A percentile compares a stretch with the other conserved stretches of the same genome.
Conservation (phyloP, 2,113 vertebrate genomes). For the Stigmatopora nigra region DNA sequence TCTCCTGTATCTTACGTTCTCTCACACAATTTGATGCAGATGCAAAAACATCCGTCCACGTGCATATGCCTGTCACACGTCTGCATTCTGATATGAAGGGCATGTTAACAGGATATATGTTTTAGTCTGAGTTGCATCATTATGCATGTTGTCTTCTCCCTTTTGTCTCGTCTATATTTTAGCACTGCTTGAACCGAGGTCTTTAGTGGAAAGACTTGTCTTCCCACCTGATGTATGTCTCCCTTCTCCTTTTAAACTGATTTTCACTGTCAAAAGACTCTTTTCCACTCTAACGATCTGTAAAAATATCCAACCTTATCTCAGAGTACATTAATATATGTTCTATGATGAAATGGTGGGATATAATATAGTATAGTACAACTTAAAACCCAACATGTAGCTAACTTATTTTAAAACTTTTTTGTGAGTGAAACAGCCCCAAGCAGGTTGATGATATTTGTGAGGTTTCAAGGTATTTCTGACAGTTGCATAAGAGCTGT, state of each 20-base stretch:
- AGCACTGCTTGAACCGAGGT: conserved; percentile 46
- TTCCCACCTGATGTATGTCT: conserved; percentile 23
- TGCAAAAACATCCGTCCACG: conserved; percentile 12
- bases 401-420: conserved; percentile 14
- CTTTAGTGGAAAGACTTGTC: conserved; percentile 29
- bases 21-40: conserved; percentile 14
- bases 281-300: conserved; percentile 12
- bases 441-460: conserved; percentile 21
- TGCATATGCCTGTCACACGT: conserved; percentile 32
- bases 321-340: conserved; percentile 3
- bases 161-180: conserved; percentile 41
- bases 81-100: conserved; percentile 41
- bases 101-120: conserved; percentile 55
- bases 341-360: conserved; percentile 15
- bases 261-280: conserved; percentile 16
- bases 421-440: conserved; percentile 12
- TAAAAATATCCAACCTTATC: conserved; percentile 6
- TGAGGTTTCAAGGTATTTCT: conserved; percentile 23
- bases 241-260: conserved; percentile 23
- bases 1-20: conserved; percentile 19
- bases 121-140: conserved; percentile 50
- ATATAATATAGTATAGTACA: conserved; percentile 21
- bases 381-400: conserved; percentile 24
- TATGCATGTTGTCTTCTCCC: conserved; percentile 62
- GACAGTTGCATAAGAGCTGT: conserved; percentile 37